Evolutionary conservation across 1,140 invertebrate genomes (phyloP).

Genomic region (Elymnias hypermnestra): DNA sequence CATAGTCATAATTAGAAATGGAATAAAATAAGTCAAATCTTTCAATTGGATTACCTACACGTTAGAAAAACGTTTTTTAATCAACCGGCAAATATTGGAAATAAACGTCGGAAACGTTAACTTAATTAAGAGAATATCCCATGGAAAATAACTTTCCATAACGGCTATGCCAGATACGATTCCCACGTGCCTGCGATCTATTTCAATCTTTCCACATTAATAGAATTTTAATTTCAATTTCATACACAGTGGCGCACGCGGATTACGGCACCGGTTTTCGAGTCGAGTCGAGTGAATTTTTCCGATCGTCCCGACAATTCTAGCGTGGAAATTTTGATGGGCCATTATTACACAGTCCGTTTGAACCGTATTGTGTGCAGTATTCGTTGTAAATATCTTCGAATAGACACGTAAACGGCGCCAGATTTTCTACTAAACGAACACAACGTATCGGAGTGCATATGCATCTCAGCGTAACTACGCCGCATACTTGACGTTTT

Average conservation of each 20-base stretch:
- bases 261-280: constrained; percentile 48
- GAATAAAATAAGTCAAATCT: too few species aligned
- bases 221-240: constrained; percentile 70
- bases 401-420: constrained; percentile 3
- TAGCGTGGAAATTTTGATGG: constrained; percentile 64
- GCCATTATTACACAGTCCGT: constrained; percentile 64
- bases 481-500: constrained; percentile 31
- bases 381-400: constrained; percentile 22
- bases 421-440: constrained; percentile 8
- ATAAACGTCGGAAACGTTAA: constrained; percentile 12
- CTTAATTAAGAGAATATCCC: constrained; percentile 19
- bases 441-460: constrained; percentile 5
- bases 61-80: neutral
- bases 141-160: constrained; percentile 16
- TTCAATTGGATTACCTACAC: too few species aligned
- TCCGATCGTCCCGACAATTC: constrained; percentile 52
- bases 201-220: constrained; percentile 52
- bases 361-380: constrained; percentile 58
- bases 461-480: constrained; percentile 25
- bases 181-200: constrained; percentile 29
- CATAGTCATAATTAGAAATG: too few species aligned
- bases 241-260: constrained; percentile 47
- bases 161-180: constrained; percentile 15
- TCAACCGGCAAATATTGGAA: constrained; percentile 3
- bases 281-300: constrained; percentile 48